phyloP scores from a whole-genome alignment of 2,888 invertebrate genomes.

The Drosophila lutescens region DNA sequence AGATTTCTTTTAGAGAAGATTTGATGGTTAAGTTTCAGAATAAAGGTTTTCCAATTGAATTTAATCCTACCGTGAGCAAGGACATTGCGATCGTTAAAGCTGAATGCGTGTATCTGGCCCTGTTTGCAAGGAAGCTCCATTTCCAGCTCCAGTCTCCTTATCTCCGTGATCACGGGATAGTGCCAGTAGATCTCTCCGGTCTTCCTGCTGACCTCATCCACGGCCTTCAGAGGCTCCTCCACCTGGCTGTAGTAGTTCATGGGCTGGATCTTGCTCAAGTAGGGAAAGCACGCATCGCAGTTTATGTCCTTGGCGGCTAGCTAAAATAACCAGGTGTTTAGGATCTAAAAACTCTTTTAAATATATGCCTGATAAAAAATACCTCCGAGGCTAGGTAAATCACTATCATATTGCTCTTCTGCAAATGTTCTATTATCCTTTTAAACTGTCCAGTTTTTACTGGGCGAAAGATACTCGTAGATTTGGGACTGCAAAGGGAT shows the following conservation, averaged over 20 bases:
- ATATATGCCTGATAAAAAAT: not conserved
- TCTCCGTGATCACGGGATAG: not conserved
- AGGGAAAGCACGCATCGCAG: constrained; percentile 54
- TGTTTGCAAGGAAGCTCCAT: constrained; percentile 27
- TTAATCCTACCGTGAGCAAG: constrained; percentile 50
- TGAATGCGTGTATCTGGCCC: constrained; percentile 35
- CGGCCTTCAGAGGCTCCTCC: constrained; percentile 39
- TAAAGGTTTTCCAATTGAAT: not conserved
- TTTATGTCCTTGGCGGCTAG: constrained; percentile 55
- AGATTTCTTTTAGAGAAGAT: no score
- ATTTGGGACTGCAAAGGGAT: constrained; percentile 4
- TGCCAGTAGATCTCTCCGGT: constrained; percentile 14
- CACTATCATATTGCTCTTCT: constrained; percentile 47
- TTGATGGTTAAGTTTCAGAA: not conserved
- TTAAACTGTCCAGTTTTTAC: constrained; percentile 26
- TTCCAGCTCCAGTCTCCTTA: constrained; percentile 4
- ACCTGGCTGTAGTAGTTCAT: constrained; percentile 55
- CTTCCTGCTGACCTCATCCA: constrained; percentile 5
- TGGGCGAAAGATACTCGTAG: constrained; percentile 35
- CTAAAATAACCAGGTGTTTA: constrained; percentile 11
- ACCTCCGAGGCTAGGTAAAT: constrained; percentile 49
- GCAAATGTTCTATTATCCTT: constrained; percentile 26
- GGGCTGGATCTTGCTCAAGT: constrained; percentile 26
- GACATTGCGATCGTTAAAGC: constrained; percentile 36
- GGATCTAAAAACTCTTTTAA: not conserved